A percentile compares a stretch with the other conserved stretches of the same genome.
These are phyloP conservation scores for Psittacula cyanocephala DNA, from an alignment of 2,113 vertebrate genomes.

Conservation along the genomic window DNA sequence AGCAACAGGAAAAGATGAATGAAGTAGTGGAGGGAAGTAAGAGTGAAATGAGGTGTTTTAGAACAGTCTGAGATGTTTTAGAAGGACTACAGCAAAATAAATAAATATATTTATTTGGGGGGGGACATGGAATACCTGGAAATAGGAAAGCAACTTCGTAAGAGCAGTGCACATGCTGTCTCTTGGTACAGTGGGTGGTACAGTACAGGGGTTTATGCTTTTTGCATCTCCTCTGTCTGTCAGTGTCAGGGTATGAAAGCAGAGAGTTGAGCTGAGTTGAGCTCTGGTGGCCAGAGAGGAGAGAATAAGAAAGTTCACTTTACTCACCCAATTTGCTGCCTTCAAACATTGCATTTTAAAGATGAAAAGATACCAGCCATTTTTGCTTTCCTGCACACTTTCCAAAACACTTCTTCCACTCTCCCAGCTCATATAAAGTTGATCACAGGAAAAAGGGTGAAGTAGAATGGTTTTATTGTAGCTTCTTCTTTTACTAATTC, in stretches of 20 bases:
- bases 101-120: background rate
- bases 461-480: background rate
- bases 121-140: background rate
- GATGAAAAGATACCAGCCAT: background rate
- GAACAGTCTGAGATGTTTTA: background rate
- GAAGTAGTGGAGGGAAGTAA: background rate
- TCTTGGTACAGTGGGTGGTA: background rate
- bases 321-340: background rate
- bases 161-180: background rate
- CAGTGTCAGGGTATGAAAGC: background rate
- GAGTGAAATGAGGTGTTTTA: background rate
- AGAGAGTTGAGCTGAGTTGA: background rate
- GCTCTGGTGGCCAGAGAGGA: background rate
- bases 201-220: background rate
- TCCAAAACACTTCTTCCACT: background rate
- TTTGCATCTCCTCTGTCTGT: background rate
- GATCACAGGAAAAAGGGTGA: background rate
- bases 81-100: background rate
- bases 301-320: background rate
- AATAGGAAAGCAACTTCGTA: background rate
- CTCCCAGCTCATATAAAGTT: background rate
- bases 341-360: background rate
- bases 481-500: background rate
- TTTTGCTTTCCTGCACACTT: background rate
- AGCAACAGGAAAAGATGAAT: background rate